Evolutionary conservation across 2,888 invertebrate genomes (phyloP).

Genomic region (Carabus problematicus): DNA sequence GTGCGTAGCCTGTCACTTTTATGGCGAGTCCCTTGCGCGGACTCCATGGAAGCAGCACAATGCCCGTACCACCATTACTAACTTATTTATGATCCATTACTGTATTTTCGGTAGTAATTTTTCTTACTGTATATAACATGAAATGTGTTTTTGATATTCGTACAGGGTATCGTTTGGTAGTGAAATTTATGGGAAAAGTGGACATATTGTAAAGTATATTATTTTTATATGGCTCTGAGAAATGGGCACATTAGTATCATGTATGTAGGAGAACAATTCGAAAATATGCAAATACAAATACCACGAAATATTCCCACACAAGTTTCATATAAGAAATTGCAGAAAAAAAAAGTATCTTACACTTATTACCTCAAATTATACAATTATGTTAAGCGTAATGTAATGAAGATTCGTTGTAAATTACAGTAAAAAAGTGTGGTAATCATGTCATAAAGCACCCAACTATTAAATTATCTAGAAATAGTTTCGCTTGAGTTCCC

Average conservation of each 20-base stretch:
- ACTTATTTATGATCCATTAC: constrained; percentile 41
- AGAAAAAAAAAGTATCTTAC: too few species aligned
- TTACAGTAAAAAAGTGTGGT: too few species aligned
- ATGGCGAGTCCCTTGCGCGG: constrained; percentile 28
- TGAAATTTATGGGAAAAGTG: constrained; percentile 26
- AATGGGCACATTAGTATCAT: too few species aligned
- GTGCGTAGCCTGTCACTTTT: constrained; percentile 33
- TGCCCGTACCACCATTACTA: constrained; percentile 29
- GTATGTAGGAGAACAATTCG: too few species aligned
- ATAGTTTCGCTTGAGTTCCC: constrained; percentile 16
- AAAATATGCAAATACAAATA: too few species aligned
- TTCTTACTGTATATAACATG: constrained; percentile 37
- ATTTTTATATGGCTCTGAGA: background rate
- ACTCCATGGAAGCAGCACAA: constrained; percentile 17
- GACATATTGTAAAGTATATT: background rate
- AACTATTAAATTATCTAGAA: constrained; percentile 12
- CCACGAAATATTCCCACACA: too few species aligned
- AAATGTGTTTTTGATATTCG: constrained; percentile 36
- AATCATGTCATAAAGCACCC: too few species aligned
- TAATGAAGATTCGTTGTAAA: too few species aligned
- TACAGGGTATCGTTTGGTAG: constrained; percentile 23
- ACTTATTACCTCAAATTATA: too few species aligned
- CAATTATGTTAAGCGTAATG: too few species aligned
- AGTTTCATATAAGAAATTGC: too few species aligned
- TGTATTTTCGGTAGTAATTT: constrained; percentile 42